Evolutionary conservation across 2,113 vertebrate species (phyloP).

Genomic region (Dissostichus mawsoni): DNA sequence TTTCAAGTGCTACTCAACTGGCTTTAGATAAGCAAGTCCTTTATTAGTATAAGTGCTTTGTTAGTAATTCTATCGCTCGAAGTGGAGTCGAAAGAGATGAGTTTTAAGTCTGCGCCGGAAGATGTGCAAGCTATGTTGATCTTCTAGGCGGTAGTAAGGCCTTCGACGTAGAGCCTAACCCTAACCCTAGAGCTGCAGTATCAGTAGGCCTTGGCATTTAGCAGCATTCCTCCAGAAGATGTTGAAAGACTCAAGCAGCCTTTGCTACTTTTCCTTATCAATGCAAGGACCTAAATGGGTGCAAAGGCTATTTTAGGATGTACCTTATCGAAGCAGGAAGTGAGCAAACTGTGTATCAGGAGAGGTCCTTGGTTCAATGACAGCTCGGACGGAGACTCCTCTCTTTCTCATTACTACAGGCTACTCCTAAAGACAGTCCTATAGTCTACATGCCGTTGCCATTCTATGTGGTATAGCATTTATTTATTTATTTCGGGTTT

Average conservation of each 20-base stretch:
- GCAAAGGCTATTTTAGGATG: not conserved
- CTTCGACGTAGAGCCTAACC: too few relatives aligned
- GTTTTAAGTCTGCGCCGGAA: too few relatives aligned
- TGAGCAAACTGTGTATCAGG: not conserved
- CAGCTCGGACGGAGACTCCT: not conserved
- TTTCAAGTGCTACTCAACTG: too few relatives aligned
- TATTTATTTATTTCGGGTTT: not conserved
- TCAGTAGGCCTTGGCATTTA: too few relatives aligned
- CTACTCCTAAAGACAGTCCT: conserved; percentile 24
- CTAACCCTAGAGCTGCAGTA: too few relatives aligned
- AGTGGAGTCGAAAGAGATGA: too few relatives aligned
- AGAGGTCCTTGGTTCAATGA: not conserved
- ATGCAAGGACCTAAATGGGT: not conserved
- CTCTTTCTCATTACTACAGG: not conserved
- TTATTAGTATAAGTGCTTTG: too few relatives aligned
- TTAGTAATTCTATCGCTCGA: too few relatives aligned
- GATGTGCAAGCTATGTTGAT: too few relatives aligned
- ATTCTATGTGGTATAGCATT: not conserved
- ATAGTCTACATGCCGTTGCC: not conserved
- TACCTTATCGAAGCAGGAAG: conserved; percentile 29
- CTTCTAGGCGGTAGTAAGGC: too few relatives aligned
- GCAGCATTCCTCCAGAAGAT: not conserved
- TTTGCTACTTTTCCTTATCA: not conserved
- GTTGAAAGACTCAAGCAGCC: not conserved
- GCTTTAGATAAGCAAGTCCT: too few relatives aligned